These are phyloP conservation scores for Callopanchax toddi DNA, from an alignment of 2,113 vertebrate species.

Conservation along the genomic window DNA sequence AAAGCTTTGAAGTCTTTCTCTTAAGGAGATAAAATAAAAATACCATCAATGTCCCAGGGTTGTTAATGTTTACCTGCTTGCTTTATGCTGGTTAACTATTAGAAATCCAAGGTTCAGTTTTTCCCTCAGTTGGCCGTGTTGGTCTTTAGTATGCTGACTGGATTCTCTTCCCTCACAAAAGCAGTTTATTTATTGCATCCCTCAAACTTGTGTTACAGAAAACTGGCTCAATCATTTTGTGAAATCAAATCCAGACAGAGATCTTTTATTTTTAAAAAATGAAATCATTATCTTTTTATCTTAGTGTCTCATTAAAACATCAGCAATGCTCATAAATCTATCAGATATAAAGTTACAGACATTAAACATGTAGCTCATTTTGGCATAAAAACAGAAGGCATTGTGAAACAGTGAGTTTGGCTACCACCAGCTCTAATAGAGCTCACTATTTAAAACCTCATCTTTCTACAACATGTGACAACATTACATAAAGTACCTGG, in stretches of 20 bases:
- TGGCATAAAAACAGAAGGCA: background rate
- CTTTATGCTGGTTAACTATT: constrained; percentile 60
- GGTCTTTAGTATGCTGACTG: no score
- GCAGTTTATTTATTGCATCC: background rate
- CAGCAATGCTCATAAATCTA: background rate
- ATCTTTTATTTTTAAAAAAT: no score
- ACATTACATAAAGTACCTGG: no score
- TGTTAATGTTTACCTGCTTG: constrained; percentile 65
- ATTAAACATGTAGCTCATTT: background rate
- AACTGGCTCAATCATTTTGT: no score
- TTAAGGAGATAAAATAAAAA: constrained; percentile 26
- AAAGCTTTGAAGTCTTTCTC: background rate
- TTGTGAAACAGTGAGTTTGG: background rate
- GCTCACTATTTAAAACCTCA: background rate
- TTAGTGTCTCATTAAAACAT: background rate
- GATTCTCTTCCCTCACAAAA: background rate
- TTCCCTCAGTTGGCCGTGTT: background rate
- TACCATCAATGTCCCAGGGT: constrained; percentile 10
- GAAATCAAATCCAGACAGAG: no score
- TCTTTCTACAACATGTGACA: background rate
- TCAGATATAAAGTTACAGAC: background rate
- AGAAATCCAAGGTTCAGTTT: constrained; percentile 40
- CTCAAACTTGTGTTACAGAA: background rate
- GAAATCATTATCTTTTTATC: background rate
- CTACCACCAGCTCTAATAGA: background rate